phyloP scores from a whole-genome alignment of 2,797 vertebrate species.

The Serranus cabrilla region DNA sequence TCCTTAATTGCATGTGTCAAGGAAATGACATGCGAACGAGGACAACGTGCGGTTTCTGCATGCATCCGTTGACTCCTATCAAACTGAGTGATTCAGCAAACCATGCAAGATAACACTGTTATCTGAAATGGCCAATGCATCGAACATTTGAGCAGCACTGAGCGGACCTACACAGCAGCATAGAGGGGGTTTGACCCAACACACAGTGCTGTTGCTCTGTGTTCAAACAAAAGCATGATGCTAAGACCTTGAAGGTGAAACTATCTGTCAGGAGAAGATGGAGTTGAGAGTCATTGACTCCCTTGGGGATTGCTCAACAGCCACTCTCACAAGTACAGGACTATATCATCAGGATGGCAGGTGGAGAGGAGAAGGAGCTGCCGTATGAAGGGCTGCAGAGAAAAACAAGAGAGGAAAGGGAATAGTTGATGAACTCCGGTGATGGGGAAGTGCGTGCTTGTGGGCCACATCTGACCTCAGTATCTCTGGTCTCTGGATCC shows the following conservation, averaged over 20 bases:
- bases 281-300: slow-evolving; percentile 71
- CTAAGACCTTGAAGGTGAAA: slow-evolving; percentile 70
- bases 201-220: neutral
- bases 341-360: slow-evolving; percentile 70
- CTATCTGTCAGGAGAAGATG: slow-evolving; percentile 74
- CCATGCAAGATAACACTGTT: slow-evolving; percentile 46
- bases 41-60: slow-evolving; percentile 52
- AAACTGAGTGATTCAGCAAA: slow-evolving; percentile 59
- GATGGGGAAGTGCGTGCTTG: slow-evolving; percentile 27
- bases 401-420: slow-evolving; percentile 54
- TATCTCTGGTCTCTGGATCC: slow-evolving; percentile 24
- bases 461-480: slow-evolving; percentile 38
- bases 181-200: slow-evolving; percentile 41
- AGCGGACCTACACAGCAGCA: neutral
- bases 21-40: slow-evolving; percentile 58
- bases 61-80: slow-evolving; percentile 62
- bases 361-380: slow-evolving; percentile 43
- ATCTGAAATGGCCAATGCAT: slow-evolving; percentile 41
- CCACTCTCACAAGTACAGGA: slow-evolving; percentile 64
- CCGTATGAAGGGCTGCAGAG: slow-evolving; percentile 47
- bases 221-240: slow-evolving; percentile 65
- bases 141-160: slow-evolving; percentile 36
- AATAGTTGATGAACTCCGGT: slow-evolving; percentile 58
- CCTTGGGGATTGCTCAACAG: slow-evolving; percentile 63
- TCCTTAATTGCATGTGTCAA: slow-evolving; percentile 78